These are phyloP conservation scores for Lanistes nyassanus DNA, from an alignment of 1,140 invertebrate species.

Conservation along the genomic window DNA sequence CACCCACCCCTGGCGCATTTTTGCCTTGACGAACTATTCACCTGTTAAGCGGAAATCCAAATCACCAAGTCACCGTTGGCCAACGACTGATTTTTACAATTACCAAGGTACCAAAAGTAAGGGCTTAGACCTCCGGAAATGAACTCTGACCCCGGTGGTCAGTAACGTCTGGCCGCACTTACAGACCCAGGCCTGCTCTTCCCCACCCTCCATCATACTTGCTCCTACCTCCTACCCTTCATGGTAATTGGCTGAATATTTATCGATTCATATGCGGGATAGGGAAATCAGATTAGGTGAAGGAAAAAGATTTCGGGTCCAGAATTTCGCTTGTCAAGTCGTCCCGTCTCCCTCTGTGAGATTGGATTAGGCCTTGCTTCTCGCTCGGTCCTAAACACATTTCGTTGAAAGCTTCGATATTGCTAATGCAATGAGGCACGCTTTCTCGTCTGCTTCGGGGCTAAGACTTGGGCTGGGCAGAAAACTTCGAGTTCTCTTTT, in stretches of 20 bases:
- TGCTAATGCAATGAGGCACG: constrained; percentile 1
- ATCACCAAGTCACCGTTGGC: too few relatives aligned
- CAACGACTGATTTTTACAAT: too few relatives aligned
- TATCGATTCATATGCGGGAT: constrained; percentile 4
- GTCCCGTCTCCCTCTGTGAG: neutral
- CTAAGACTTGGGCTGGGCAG: neutral
- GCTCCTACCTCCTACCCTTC: neutral
- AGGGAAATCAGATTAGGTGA: neutral
- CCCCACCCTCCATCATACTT: neutral
- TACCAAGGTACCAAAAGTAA: too few relatives aligned
- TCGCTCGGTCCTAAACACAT: neutral
- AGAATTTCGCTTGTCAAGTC: constrained; percentile 2
- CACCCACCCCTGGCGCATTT: too few relatives aligned
- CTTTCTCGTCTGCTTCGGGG: neutral
- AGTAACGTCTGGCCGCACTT: too few relatives aligned
- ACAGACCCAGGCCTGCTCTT: neutral
- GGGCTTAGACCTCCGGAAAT: too few relatives aligned
- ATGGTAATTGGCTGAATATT: constrained; percentile 4
- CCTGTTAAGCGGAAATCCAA: too few relatives aligned
- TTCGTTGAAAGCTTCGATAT: neutral
- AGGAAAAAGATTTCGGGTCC: neutral
- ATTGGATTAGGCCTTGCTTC: neutral
- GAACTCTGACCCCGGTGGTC: too few relatives aligned
- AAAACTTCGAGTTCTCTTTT: neutral
- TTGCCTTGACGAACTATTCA: too few relatives aligned